Percentiles rank a stretch among this genome's conserved stretches.
Conservation (phyloP, 2,888 invertebrate genomes). For the Drosophila koepferae region DNA sequence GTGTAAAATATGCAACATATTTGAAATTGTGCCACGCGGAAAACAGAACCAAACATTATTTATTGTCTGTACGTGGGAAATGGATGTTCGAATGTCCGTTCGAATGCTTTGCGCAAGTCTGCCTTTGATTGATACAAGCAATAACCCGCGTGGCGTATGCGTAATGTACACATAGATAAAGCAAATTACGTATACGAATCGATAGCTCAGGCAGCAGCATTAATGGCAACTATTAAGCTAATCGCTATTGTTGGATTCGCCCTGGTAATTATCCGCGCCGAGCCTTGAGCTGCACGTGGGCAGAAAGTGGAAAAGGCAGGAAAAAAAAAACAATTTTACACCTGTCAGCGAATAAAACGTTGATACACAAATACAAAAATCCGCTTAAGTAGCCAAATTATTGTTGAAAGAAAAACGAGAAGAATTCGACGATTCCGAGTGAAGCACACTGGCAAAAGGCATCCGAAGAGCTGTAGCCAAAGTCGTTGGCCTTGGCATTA, state of each 20-base stretch:
- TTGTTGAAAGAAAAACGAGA: slow-evolving; percentile 61
- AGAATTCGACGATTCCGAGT: slow-evolving; percentile 34
- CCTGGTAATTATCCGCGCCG: slow-evolving; percentile 65
- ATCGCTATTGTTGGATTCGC: slow-evolving; percentile 61
- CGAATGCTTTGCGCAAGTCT: slow-evolving; percentile 26
- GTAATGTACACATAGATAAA: slow-evolving; percentile 34
- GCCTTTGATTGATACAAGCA: slow-evolving; percentile 64
- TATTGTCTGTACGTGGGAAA: slow-evolving; percentile 60
- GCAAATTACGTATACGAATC: slow-evolving; percentile 8
- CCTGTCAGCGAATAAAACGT: slow-evolving; percentile 78
- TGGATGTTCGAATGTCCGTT: slow-evolving; percentile 26
- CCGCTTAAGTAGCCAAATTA: slow-evolving; percentile 77
- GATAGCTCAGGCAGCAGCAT: slow-evolving; percentile 50
- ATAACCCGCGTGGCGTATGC: slow-evolving; percentile 57
- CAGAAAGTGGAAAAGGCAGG: slow-evolving; percentile 17
- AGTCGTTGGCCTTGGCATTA: slow-evolving; percentile 52
- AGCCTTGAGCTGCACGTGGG: slow-evolving; percentile 17
- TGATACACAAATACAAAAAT: slow-evolving; percentile 75
- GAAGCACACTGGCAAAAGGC: slow-evolving; percentile 26
- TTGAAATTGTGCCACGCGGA: slow-evolving; percentile 59
- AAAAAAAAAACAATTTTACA: slow-evolving; percentile 71
- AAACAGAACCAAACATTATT: slow-evolving; percentile 65
- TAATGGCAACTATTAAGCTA: slow-evolving; percentile 75
- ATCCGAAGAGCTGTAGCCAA: slow-evolving; percentile 41
- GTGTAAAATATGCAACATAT: slow-evolving; percentile 64